A percentile compares a stretch with the other conserved stretches of the same genome.
These are phyloP conservation scores for Gobiocypris rarus DNA, from an alignment of 2,113 vertebrate genomes.

Conservation along the genomic window DNA sequence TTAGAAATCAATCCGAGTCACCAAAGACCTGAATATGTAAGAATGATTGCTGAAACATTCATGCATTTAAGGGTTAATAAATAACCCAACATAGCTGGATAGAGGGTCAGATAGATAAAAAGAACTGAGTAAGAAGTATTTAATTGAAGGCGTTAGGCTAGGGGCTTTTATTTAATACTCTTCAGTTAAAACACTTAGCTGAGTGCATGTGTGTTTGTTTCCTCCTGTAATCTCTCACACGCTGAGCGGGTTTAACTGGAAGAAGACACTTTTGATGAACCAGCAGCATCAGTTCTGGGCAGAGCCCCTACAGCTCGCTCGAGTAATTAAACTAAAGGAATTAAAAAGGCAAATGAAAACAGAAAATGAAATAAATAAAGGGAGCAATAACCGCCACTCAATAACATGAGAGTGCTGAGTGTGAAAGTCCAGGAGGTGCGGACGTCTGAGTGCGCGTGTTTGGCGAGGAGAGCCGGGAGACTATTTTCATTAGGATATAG, in stretches of 20 bases:
- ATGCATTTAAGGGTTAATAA: too few species aligned
- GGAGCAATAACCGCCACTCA: slow-evolving; percentile 50
- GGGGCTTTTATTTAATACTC: neutral
- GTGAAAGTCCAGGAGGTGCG: neutral
- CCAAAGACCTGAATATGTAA: too few species aligned
- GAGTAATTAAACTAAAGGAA: slow-evolving; percentile 48
- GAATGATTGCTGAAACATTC: too few species aligned
- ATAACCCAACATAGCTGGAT: neutral
- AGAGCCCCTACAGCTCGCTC: neutral
- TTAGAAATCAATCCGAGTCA: too few species aligned
- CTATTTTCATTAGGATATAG: slow-evolving; percentile 64
- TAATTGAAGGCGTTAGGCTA: neutral
- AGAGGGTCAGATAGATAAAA: neutral
- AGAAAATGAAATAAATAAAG: slow-evolving; percentile 47
- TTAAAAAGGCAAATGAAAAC: slow-evolving; percentile 42
- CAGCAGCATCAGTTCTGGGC: slow-evolving; percentile 24
- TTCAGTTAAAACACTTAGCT: neutral
- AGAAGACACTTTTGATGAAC: slow-evolving; percentile 34
- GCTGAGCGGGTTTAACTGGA: slow-evolving; percentile 31
- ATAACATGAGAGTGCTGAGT: slow-evolving; percentile 38
- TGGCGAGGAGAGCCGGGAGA: slow-evolving; percentile 51
- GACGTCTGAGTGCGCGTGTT: slow-evolving; percentile 7
- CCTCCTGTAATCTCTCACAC: slow-evolving; percentile 1
- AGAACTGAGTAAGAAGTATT: neutral
- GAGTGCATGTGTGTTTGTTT: neutral